Conservation (phyloP, 2,113 vertebrate genomes). For the Corythoichthys haematopterus region DNA sequence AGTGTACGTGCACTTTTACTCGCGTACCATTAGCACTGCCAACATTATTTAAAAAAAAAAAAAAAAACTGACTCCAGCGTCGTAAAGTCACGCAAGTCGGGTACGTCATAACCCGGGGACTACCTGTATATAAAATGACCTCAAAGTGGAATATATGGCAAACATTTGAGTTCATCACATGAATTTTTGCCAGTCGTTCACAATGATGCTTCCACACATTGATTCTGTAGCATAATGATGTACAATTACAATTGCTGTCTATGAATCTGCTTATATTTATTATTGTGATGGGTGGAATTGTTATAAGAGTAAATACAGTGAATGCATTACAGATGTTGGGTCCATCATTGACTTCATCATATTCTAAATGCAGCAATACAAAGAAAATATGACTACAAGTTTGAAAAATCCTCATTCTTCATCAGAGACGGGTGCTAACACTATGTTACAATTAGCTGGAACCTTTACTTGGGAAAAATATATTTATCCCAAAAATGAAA, state of each 20-base stretch:
- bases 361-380: background rate
- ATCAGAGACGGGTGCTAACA: no score
- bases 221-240: background rate
- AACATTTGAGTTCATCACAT: constrained; percentile 13
- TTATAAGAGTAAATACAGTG: background rate
- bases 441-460: no score
- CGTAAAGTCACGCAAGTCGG: no score
- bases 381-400: background rate
- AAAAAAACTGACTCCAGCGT: no score
- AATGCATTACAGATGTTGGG: background rate
- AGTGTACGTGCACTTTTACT: no score
- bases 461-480: no score
- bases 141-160: constrained; percentile 18
- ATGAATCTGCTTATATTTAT: background rate
- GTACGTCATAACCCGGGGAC: no score
- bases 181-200: constrained; percentile 22
- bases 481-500: no score
- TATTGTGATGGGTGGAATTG: background rate
- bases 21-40: no score
- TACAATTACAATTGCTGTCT: background rate
- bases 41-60: no score
- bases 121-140: constrained; percentile 12
- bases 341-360: background rate
- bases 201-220: background rate
- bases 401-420: no score